Conservation (phyloP, 2,888 invertebrate species). For the Plagodis dolabraria region DNA sequence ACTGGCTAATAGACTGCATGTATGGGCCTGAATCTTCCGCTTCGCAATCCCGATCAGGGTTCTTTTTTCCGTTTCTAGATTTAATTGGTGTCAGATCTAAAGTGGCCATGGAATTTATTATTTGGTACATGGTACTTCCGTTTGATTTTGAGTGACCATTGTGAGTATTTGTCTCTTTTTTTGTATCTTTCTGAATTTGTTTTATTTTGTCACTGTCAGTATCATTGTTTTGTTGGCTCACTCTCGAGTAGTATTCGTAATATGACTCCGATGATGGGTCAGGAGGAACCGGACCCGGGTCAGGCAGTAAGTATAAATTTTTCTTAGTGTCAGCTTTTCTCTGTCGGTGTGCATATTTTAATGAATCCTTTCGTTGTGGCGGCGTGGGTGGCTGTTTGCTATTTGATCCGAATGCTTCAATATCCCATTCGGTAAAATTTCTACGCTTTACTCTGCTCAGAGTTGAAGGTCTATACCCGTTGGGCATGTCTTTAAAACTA, state of each 20-base stretch:
- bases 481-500: conserved; percentile 86
- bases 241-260: conserved; percentile 81
- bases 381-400: conserved; percentile 72
- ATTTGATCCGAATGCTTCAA: conserved; percentile 68
- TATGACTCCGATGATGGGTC: conserved; percentile 80
- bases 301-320: conserved; percentile 72
- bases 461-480: conserved; percentile 86
- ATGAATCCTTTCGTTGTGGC: conserved; percentile 78
- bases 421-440: conserved; percentile 86
- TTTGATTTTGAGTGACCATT: conserved; percentile 48
- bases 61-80: conserved; percentile 66
- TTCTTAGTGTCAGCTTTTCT: conserved; percentile 77
- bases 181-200: conserved; percentile 66
- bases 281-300: conserved; percentile 75
- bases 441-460: conserved; percentile 82
- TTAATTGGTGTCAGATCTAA: conserved; percentile 74
- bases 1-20: conserved; percentile 74
- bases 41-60: conserved; percentile 65
- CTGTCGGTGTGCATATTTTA: conserved; percentile 81
- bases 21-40: conserved; percentile 78
- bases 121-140: conserved; percentile 71
- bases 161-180: conserved; percentile 55
- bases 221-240: conserved; percentile 80
- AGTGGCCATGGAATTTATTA: conserved; percentile 79
- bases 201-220: conserved; percentile 80